Conservation (phyloP, 2,113 vertebrate species). For the Strix aluco region DNA sequence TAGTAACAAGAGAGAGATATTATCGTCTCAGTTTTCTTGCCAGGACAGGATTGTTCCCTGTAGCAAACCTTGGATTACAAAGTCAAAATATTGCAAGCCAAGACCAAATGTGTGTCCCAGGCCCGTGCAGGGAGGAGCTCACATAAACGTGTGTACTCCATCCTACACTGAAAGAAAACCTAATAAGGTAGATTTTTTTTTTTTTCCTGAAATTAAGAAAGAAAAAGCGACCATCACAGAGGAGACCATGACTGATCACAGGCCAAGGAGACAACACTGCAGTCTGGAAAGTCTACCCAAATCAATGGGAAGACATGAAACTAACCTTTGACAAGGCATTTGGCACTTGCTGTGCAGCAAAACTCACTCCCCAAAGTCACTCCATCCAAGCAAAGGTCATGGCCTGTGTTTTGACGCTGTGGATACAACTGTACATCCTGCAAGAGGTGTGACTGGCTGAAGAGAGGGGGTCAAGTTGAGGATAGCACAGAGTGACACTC, state of each 20-base stretch:
- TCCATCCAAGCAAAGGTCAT: background rate
- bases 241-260: background rate
- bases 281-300: background rate
- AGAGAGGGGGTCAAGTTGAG: background rate
- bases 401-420: background rate
- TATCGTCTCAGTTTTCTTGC: background rate
- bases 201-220: background rate
- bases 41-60: conserved; percentile 6
- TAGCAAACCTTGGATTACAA: background rate
- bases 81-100: background rate
- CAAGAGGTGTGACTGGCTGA: background rate
- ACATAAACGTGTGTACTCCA: background rate
- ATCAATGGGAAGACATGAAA: background rate
- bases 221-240: background rate
- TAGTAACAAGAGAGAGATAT: background rate
- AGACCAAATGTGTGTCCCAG: background rate
- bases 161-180: background rate
- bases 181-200: background rate
- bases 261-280: background rate
- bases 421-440: background rate
- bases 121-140: background rate
- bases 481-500: accelerated
- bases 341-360: background rate
- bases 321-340: background rate
- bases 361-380: background rate